Evolutionary conservation across 2,797 vertebrate species (phyloP).

Genomic region (Aplochiton taeniatus): DNA sequence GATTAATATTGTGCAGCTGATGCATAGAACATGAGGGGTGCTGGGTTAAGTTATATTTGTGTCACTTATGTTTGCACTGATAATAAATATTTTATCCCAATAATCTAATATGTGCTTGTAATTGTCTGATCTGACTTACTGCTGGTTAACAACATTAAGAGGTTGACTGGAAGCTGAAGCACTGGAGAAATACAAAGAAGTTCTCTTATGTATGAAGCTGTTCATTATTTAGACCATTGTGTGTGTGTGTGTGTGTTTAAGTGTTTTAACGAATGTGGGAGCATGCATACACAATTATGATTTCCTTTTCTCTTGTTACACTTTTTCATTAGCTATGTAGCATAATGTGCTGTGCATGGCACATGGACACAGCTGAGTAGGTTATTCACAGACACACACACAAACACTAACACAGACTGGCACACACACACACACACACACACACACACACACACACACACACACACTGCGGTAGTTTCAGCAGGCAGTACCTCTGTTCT

Average conservation of each 20-base stretch:
- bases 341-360: background rate
- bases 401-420: background rate
- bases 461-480: slow-evolving; percentile 27
- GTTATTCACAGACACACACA: background rate
- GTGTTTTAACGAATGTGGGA: slow-evolving; percentile 1
- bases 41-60: slow-evolving; percentile 54
- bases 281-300: slow-evolving; percentile 6
- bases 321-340: slow-evolving; percentile 1
- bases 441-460: slow-evolving; percentile 1
- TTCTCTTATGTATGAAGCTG: slow-evolving; percentile 38
- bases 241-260: slow-evolving; percentile 11
- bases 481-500: slow-evolving; percentile 90
- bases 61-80: slow-evolving; percentile 47
- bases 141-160: slow-evolving; percentile 25
- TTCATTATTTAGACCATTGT: slow-evolving; percentile 36
- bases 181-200: slow-evolving; percentile 31
- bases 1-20: slow-evolving; percentile 69
- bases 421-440: background rate
- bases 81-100: slow-evolving; percentile 53
- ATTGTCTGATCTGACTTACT: slow-evolving; percentile 44
- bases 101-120: slow-evolving; percentile 56
- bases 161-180: slow-evolving; percentile 42
- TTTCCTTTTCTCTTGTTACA: background rate
- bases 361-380: too few species aligned
- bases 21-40: slow-evolving; percentile 71